Evolutionary conservation across 1,140 invertebrate genomes (phyloP).

Genomic region (Tyrophagus putrescentiae): DNA sequence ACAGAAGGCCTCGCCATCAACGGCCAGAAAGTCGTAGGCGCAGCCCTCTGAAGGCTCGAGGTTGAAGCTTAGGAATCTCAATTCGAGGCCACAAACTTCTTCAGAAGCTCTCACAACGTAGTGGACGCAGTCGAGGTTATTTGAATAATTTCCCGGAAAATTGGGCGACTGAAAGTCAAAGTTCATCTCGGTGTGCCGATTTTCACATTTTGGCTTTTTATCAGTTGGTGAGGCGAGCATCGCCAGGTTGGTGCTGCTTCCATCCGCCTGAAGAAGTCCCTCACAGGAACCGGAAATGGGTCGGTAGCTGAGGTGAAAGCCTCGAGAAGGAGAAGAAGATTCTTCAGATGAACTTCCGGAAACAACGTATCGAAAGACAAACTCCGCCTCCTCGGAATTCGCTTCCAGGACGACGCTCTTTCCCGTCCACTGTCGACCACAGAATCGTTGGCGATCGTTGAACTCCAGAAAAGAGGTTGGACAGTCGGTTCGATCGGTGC

Average conservation of each 20-base stretch:
- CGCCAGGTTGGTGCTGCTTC: not conserved
- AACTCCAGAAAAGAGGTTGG: slow-evolving; percentile 2
- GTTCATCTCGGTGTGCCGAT: slow-evolving; percentile 17
- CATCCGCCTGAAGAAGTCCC: not conserved
- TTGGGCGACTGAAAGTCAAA: slow-evolving; percentile 23
- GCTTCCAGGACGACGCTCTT: not conserved
- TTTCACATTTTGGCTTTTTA: slow-evolving; percentile 9
- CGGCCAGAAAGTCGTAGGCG: slow-evolving; percentile 28
- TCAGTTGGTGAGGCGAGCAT: not conserved
- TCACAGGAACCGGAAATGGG: not conserved
- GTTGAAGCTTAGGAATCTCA: slow-evolving; percentile 28
- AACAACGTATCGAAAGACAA: not conserved
- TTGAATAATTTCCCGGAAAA: slow-evolving; percentile 25
- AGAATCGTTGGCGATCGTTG: slow-evolving; percentile 3
- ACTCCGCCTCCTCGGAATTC: not conserved
- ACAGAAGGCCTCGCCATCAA: slow-evolving; percentile 30
- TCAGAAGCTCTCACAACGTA: slow-evolving; percentile 19
- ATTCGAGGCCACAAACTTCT: slow-evolving; percentile 27
- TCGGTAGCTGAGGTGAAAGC: not conserved
- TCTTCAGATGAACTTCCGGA: not conserved
- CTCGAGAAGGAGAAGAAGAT: not conserved
- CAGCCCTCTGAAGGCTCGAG: slow-evolving; percentile 27
- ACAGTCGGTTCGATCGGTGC: not conserved
- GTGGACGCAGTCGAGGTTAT: slow-evolving; percentile 23
- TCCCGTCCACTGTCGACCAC: not conserved